Base-by-base conservation (phyloP, 2,888 invertebrate species). In the Oxytorus armatus region DNA sequence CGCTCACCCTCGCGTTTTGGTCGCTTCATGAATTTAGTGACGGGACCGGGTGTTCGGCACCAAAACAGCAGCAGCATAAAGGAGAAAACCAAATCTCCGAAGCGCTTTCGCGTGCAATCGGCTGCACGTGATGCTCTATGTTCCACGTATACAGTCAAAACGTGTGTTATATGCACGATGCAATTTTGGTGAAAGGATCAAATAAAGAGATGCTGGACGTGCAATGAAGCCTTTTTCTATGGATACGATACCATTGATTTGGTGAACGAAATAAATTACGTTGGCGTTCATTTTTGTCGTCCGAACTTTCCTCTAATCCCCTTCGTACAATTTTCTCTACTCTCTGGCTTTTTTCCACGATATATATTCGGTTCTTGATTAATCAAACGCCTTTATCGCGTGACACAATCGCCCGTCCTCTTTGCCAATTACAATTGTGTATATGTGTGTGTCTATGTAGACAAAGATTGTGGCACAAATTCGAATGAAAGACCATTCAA, bases 11-110 rank as follows among this genome's bases (percentile, higher is more conserved):
- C 29, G 33, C 29, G 36, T 57, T 55, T 44, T 36, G 25, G 44
- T 55, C 10, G 77, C 69, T 74, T 77, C 73, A 74, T 81, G 80
- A 77, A 81, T 81, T 81, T 74, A 81, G 77, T 65, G 73, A 70
- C 69, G 65, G 44, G 57, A 74, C 73, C 77, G 77, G 74, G 65
- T 81, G 77, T 57, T 53, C 53, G 23, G 63, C 39, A 69, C 44
- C 55, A 42, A 66, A 57, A 33, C 47, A 61, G 11, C 36, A 44
- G 66, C 25, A 39, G 49, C 44, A 74, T 21, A 69, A 69, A 81
- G 77, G 65, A 77, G 69, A 21, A 63, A 69, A 25, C 63, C 74
- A 65, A 81, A 81, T 81, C 77, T 77, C 81, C 44, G 77, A 42
- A 74, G 69, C 69, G 81, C 63, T 81, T 77, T 74, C 47, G 63